Conservation (phyloP, 35 echinoderm and acorn worm genomes). For the Heliocidaris erythrogramma region DNA sequence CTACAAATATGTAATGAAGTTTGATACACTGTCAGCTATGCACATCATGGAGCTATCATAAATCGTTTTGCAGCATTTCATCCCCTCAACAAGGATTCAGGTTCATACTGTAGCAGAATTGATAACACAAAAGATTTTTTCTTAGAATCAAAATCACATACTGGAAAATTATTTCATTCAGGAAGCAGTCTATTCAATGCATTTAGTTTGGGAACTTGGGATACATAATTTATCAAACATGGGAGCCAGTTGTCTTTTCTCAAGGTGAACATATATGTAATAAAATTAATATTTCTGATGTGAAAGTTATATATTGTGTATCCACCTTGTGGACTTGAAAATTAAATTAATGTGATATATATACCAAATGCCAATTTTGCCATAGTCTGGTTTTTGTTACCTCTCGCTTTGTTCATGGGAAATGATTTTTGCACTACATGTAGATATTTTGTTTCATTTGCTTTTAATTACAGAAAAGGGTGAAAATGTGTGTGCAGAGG, state of each 20-base stretch:
- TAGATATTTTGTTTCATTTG: too few relatives aligned
- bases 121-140: not conserved
- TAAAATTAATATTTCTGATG: not conserved
- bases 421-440: not conserved
- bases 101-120: not conserved
- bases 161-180: not conserved
- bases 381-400: not conserved
- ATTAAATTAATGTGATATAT: conserved; percentile 20
- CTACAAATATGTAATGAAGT: not conserved
- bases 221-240: too few relatives aligned
- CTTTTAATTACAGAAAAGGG: too few relatives aligned
- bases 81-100: not conserved
- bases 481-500: too few relatives aligned
- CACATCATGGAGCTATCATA: not conserved
- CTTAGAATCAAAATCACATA: not conserved
- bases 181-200: not conserved
- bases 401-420: not conserved
- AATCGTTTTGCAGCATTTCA: not conserved
- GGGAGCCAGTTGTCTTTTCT: not conserved
- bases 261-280: not conserved
- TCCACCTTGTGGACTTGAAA: conserved; percentile 3
- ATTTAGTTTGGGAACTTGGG: not conserved
- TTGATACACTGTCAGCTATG: not conserved
- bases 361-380: not conserved
- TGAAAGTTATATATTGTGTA: conserved; percentile 7